These are phyloP conservation scores for Rambutsinella grinnellia DNA, from an alignment of 2,888 invertebrate genomes.

Conservation along the genomic window DNA sequence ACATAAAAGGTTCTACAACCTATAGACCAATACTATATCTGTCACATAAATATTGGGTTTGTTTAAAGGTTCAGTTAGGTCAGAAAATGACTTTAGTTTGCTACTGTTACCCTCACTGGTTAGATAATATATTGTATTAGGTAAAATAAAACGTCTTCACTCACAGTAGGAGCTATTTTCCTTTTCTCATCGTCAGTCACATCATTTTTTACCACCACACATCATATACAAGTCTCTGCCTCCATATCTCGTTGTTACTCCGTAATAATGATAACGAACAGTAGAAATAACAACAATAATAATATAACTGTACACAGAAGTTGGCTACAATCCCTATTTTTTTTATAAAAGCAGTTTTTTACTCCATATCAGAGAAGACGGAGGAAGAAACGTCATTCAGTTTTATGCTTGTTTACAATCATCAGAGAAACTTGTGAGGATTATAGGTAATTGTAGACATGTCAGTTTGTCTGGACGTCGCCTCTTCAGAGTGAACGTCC, in stretches of 20 bases:
- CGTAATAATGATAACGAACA: not conserved
- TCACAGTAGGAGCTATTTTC: slow-evolving; percentile 34
- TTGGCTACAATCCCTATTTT: slow-evolving; percentile 8
- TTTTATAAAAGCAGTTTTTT: slow-evolving; percentile 19
- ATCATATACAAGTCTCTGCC: too few relatives aligned
- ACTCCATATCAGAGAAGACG: not conserved
- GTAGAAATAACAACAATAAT: slow-evolving; percentile 4
- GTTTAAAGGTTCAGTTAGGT: not conserved
- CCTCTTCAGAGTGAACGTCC: slow-evolving; percentile 1
- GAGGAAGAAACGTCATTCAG: not conserved
- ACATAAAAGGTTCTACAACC: too few relatives aligned
- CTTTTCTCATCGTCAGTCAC: slow-evolving; percentile 2
- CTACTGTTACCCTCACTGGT: slow-evolving; percentile 8
- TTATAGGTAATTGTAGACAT: slow-evolving; percentile 8
- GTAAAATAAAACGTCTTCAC: slow-evolving; percentile 47
- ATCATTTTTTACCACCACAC: not conserved
- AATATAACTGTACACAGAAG: slow-evolving; percentile 25
- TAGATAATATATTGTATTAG: slow-evolving; percentile 27
- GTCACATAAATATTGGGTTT: not conserved
- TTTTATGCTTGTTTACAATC: not conserved
- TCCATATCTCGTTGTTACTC: not conserved
- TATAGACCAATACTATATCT: too few relatives aligned
- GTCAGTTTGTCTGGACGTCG: slow-evolving; percentile 21
- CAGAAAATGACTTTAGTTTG: not conserved
- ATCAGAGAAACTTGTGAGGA: too few relatives aligned